Conservation (phyloP, 2,113 vertebrate species). For the Progne subis region DNA sequence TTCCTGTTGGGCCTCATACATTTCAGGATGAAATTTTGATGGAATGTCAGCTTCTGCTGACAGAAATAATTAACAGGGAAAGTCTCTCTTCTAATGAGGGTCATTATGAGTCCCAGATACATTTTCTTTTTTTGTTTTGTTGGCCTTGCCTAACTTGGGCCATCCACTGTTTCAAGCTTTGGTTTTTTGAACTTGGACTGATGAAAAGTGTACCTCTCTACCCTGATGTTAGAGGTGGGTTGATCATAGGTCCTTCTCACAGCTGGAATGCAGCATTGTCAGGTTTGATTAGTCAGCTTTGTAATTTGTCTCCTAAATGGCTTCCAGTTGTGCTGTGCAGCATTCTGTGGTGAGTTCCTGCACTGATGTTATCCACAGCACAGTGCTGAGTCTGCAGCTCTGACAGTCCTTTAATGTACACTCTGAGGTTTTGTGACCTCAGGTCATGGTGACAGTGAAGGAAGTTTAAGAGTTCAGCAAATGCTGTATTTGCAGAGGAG, state of each 20-base stretch:
- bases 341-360: not conserved
- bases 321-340: slow-evolving; percentile 24
- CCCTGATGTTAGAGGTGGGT: not conserved
- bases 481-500: not conserved
- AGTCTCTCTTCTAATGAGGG: not conserved
- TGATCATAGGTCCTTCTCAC: not conserved
- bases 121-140: not conserved
- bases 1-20: not conserved
- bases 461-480: slow-evolving; percentile 23
- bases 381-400: slow-evolving; percentile 44
- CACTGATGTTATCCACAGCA: slow-evolving; percentile 12
- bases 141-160: not conserved
- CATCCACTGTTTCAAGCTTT: not conserved
- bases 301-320: not conserved
- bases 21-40: not conserved
- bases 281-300: slow-evolving; percentile 21
- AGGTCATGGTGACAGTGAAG: not conserved
- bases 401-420: not conserved
- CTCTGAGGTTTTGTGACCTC: not conserved
- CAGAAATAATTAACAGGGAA: not conserved
- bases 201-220: not conserved
- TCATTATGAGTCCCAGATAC: not conserved
- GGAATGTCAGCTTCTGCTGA: not conserved
- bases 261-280: slow-evolving; percentile 7
- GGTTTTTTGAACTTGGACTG: not conserved